Conservation (phyloP, 2,113 vertebrate genomes). For the Turnix velox region DNA sequence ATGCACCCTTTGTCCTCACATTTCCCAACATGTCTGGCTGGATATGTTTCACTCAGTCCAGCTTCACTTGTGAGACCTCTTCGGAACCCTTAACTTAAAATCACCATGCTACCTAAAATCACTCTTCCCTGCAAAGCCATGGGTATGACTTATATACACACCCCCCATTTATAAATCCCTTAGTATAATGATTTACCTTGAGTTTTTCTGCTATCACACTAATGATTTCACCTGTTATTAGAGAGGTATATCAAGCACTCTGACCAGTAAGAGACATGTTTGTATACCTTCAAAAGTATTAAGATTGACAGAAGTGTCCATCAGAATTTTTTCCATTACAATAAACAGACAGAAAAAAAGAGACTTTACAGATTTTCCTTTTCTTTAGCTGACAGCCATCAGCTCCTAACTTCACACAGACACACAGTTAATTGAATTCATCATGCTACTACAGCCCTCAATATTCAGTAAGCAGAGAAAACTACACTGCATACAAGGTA, state of each 20-base stretch:
- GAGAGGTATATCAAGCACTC: neutral
- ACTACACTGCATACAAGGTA: accelerated
- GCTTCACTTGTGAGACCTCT: neutral
- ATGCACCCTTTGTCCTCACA: neutral
- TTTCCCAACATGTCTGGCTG: neutral
- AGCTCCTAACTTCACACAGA: neutral
- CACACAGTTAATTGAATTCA: neutral
- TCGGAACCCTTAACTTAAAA: neutral
- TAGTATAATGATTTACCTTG: neutral
- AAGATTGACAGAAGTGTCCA: neutral
- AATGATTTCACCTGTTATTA: neutral
- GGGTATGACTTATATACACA: neutral
- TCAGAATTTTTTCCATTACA: neutral
- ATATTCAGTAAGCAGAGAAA: neutral
- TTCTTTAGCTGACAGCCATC: neutral
- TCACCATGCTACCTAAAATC: neutral
- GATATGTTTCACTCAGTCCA: neutral
- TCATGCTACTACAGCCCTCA: neutral
- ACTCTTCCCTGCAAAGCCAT: neutral
- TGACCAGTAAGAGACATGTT: neutral
- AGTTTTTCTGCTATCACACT: neutral
- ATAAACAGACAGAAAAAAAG: neutral
- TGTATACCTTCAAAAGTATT: neutral
- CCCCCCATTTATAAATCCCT: neutral
- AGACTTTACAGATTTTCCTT: neutral